Evolutionary conservation across 2,888 invertebrate species (phyloP), one percentile per base, ranked within the genome.

Genomic region (Heliconius sara): DNA sequence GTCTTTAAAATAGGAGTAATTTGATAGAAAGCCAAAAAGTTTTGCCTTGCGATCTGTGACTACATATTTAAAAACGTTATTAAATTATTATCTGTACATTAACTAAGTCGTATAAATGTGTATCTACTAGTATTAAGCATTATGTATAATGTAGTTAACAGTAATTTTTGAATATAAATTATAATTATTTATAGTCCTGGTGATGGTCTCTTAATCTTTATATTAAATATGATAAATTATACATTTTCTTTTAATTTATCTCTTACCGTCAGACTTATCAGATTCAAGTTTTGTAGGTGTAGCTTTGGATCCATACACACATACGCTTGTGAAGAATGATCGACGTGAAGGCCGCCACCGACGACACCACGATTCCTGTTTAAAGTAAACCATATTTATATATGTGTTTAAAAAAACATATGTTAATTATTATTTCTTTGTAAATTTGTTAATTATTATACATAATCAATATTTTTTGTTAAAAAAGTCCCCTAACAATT

Each of bases 361-460:
- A 83, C 96, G 95, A 90, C 96, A 96, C 96, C 96, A 96, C 81
- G 96, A 96, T 92, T 96, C 96, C 96, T 96, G 90, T 57, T 90
- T 92, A 86, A 73, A 81, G 76, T 80, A 72, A 71, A 76, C 34
- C 43, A 27, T 25, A 47, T 65, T 43, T 63, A 65, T 34, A 68
- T 43, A 43, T 22, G 22, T 52, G 7, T 19, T 6, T 6, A 52
- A 52, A 7, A 52, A 52, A 52, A 6, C 16, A 47, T 47, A 16
- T 16, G 16, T 16, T 16, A 19, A 19, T 52, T 4, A 52, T 43
- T 43, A 43, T 43, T 43, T 12, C 4, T 13, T 43, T 43, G 13
- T 13, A 3, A 43, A 43, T 43, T 13, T 43, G 43, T 43, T 13
- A 43, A 43, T 13, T 43, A 43, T 43, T 10, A 43, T 43, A 43